Percentiles rank a stretch among this genome's conserved stretches.
These are phyloP conservation scores for Eremobia ochroleuca DNA, from an alignment of 2,888 invertebrate species.

Conservation along the genomic window DNA sequence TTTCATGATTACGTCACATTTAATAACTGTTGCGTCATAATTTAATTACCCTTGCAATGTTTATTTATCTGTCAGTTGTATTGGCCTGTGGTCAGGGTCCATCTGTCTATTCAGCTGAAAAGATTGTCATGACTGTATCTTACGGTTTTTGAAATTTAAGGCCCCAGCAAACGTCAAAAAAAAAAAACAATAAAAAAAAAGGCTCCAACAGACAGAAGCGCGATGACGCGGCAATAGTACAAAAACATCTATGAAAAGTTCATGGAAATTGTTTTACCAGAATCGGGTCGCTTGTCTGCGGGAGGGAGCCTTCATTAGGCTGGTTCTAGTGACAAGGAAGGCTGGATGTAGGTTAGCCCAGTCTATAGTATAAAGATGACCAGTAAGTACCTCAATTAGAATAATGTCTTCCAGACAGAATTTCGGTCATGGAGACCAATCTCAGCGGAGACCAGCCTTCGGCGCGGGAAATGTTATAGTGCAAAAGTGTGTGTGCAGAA, in stretches of 20 bases:
- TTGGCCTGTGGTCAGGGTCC: slow-evolving; percentile 7
- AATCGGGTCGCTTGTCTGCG: not conserved
- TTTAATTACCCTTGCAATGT: slow-evolving; percentile 9
- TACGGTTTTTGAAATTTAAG: not conserved
- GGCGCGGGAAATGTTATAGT: too few species aligned
- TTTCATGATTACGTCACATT: slow-evolving; percentile 37
- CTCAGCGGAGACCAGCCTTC: too few species aligned
- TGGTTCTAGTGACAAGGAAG: too few species aligned
- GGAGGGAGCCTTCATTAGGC: too few species aligned
- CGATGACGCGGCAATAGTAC: not conserved
- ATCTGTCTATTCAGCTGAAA: not conserved
- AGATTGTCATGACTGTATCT: not conserved
- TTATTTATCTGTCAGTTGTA: not conserved
- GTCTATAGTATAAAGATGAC: too few species aligned
- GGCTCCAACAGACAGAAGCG: not conserved
- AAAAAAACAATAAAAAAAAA: too few species aligned
- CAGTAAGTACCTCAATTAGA: too few species aligned
- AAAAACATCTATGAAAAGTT: not conserved
- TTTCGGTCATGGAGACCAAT: too few species aligned
- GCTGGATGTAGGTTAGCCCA: too few species aligned
- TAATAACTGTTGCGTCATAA: slow-evolving; percentile 27
- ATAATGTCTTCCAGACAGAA: too few species aligned
- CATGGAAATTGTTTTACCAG: not conserved
- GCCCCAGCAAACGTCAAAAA: not conserved
- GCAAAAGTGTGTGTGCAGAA: too few species aligned